These are phyloP conservation scores for Chaetura pelagica DNA, from an alignment of 2,113 vertebrate species.

Conservation along the genomic window DNA sequence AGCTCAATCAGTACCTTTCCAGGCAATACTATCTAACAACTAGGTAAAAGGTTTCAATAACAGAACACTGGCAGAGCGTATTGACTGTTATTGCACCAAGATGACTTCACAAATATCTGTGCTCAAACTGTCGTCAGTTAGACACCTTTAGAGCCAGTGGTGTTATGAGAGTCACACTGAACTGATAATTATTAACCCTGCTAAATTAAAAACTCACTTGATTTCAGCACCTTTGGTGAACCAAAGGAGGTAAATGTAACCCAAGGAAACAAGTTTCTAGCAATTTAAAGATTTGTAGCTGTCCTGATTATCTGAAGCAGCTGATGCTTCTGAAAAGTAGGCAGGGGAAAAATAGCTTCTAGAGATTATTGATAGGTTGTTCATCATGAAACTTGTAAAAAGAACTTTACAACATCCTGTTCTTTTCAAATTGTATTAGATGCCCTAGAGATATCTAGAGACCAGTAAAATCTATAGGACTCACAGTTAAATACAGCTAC, in stretches of 20 bases:
- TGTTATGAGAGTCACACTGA: constrained; percentile 10
- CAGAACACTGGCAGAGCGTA: not conserved
- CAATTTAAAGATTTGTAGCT: constrained; percentile 21
- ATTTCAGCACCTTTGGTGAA: constrained; percentile 14
- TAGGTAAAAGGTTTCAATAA: constrained; percentile 55
- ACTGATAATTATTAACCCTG: constrained; percentile 40
- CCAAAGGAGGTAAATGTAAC: not conserved
- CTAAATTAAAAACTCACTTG: constrained; percentile 47
- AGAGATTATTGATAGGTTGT: not conserved
- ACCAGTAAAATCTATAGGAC: not conserved
- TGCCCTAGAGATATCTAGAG: not conserved
- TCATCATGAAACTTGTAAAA: not conserved
- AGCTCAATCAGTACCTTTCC: not conserved
- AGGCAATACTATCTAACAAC: constrained; percentile 11
- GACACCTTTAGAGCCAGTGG: not conserved
- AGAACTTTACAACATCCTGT: not conserved
- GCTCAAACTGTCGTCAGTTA: not conserved
- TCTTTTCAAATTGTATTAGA: not conserved
- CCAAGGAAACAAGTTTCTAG: constrained; percentile 10
- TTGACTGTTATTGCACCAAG: constrained; percentile 28
- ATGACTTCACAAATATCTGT: constrained; percentile 32
- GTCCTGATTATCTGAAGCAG: not conserved
- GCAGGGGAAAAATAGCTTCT: not conserved
- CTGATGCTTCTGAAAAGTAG: not conserved
- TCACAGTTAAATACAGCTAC: not conserved